Evolutionary conservation across 1,140 invertebrate species (phyloP).

Genomic region (Oedothorax gibbosus): DNA sequence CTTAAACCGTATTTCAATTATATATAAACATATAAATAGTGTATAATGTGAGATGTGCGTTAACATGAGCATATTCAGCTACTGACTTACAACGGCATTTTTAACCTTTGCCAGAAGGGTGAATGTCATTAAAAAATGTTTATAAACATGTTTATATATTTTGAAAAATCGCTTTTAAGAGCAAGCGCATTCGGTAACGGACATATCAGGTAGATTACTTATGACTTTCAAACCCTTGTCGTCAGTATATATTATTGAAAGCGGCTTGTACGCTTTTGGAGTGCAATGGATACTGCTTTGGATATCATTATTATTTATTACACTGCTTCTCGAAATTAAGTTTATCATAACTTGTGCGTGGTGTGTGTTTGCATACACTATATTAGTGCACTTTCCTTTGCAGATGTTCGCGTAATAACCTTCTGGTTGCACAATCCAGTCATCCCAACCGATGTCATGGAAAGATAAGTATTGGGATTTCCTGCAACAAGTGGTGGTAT

Average conservation of each 20-base stretch:
- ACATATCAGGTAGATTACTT: constrained; percentile 35
- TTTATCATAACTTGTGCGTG: constrained; percentile 11
- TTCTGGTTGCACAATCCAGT: constrained; percentile 97
- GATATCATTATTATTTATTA: neutral
- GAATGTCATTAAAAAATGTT: too few species aligned
- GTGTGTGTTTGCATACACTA: constrained; percentile 10
- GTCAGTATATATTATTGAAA: constrained; percentile 29
- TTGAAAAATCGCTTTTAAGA: neutral
- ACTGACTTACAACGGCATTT: too few species aligned
- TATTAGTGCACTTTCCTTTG: constrained; percentile 82
- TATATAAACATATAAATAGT: too few species aligned
- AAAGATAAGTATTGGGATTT: constrained; percentile 94
- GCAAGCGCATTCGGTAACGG: constrained; percentile 33
- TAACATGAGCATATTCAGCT: too few species aligned
- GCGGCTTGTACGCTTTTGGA: constrained; percentile 16
- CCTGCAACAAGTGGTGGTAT: constrained; percentile 76
- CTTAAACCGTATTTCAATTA: too few species aligned
- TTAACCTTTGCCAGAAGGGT: too few species aligned
- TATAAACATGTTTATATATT: too few species aligned
- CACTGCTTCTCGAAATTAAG: neutral
- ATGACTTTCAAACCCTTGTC: constrained; percentile 28
- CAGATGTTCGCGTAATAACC: constrained; percentile 97
- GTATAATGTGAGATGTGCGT: too few species aligned
- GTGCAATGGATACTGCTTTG: neutral
- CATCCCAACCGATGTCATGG: constrained; percentile 94